phyloP scores from a whole-genome alignment of 2,797 vertebrate species.

The Rhabdophis nuchalis region DNA sequence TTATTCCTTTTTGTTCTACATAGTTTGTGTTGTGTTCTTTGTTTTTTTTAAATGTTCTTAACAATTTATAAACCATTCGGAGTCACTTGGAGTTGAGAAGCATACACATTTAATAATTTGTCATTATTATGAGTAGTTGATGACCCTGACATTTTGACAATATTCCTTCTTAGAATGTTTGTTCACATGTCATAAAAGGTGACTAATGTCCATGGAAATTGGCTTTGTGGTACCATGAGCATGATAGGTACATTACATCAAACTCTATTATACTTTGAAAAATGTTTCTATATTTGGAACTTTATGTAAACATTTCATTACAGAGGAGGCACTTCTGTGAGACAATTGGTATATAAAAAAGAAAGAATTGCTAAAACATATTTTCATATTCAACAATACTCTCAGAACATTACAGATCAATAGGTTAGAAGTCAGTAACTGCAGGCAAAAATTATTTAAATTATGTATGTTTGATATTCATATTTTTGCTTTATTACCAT shows the following conservation, averaged over 20 bases:
- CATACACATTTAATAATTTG: background rate
- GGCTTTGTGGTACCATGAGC: background rate
- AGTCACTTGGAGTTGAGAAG: background rate
- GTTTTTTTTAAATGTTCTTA: background rate
- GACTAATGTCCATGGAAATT: slow-evolving; percentile 3
- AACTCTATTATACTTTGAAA: slow-evolving; percentile 25
- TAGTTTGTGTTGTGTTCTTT: background rate
- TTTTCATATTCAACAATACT: slow-evolving; percentile 13
- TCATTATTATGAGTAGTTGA: background rate
- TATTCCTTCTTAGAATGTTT: slow-evolving; percentile 4
- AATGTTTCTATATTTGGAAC: background rate
- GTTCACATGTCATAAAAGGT: background rate
- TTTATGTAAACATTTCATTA: slow-evolving; percentile 3
- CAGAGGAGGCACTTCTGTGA: slow-evolving; percentile 34
- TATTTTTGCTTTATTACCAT: background rate
- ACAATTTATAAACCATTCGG: background rate
- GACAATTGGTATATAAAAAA: slow-evolving; percentile 10
- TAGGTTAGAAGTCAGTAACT: slow-evolving; percentile 29
- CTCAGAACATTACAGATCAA: slow-evolving; percentile 38
- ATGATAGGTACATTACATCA: background rate
- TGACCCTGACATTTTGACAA: background rate
- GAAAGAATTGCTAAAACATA: slow-evolving; percentile 16
- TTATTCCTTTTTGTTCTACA: background rate
- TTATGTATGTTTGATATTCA: slow-evolving; percentile 10
- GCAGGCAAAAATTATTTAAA: slow-evolving; percentile 23